Percentiles rank a stretch among this genome's conserved stretches.
Conservation (phyloP, 1,140 invertebrate genomes). For the Bradysia coprophila region DNA sequence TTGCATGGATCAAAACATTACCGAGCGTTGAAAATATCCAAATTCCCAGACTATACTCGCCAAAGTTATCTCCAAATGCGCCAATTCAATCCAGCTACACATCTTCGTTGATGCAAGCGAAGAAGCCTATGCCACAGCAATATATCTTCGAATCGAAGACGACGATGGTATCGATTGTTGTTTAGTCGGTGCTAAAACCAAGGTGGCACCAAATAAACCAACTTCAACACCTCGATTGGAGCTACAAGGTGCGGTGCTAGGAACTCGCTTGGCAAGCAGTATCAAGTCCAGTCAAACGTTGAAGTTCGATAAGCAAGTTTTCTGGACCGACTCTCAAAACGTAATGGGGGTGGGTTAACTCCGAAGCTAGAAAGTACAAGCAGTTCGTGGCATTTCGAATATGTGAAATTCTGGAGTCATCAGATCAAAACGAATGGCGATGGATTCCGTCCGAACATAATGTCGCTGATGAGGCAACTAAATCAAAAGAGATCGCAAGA, state of each 20-base stretch:
- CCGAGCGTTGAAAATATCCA: too few relatives aligned
- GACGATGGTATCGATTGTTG: slow-evolving; percentile 5
- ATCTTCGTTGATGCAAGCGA: slow-evolving; percentile 23
- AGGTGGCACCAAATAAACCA: slow-evolving; percentile 20
- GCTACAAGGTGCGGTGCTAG: slow-evolving; percentile 14
- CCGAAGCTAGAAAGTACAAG: slow-evolving; percentile 1
- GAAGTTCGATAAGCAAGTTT: background rate
- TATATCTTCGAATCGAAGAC: slow-evolving; percentile 11
- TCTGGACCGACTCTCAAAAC: slow-evolving; percentile 10
- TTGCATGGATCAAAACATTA: too few relatives aligned
- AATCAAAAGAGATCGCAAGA: too few relatives aligned
- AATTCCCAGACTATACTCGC: too few relatives aligned
- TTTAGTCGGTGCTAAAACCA: slow-evolving; percentile 19
- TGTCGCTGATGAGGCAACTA: too few relatives aligned
- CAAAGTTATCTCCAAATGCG: too few relatives aligned
- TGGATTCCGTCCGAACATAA: slow-evolving; percentile 11
- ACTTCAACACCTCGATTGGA: slow-evolving; percentile 18
- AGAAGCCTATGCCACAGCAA: slow-evolving; percentile 17
- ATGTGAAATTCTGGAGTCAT: slow-evolving; percentile 6
- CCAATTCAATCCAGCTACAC: slow-evolving; percentile 9
- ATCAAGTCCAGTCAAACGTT: slow-evolving; percentile 3
- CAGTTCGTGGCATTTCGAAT: slow-evolving; percentile 8
- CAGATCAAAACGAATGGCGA: slow-evolving; percentile 6
- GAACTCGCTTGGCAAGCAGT: slow-evolving; percentile 9
- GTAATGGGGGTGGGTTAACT: slow-evolving; percentile 8